A percentile compares a stretch with the other conserved stretches of the same genome.
Evolutionary conservation across 2,888 invertebrate genomes (phyloP).

Genomic region (Julus scandinavius): DNA sequence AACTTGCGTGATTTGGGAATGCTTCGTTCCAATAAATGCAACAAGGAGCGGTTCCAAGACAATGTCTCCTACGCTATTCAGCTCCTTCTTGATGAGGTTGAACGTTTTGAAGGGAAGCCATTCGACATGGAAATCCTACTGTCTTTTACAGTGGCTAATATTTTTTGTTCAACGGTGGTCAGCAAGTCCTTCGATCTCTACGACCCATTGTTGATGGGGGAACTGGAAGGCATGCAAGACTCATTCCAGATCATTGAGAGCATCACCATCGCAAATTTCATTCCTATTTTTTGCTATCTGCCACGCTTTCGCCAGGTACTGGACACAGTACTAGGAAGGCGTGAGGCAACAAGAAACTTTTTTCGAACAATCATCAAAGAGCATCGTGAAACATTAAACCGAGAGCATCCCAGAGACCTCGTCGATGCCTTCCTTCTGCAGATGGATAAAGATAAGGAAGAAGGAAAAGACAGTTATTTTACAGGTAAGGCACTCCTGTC

Average conservation of each 20-base stretch:
- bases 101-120: conserved; percentile 53
- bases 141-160: conserved; percentile 57
- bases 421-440: conserved; percentile 59
- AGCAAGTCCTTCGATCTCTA: conserved; percentile 56
- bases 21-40: conserved; percentile 71
- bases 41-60: conserved; percentile 53
- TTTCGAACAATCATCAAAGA: conserved; percentile 57
- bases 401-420: conserved; percentile 56
- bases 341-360: conserved; percentile 51
- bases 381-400: conserved; percentile 53
- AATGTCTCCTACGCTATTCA: conserved; percentile 55
- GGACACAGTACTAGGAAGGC: conserved; percentile 11
- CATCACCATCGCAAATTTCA: conserved; percentile 53
- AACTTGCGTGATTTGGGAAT: conserved; percentile 80
- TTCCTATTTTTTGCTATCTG: conserved; percentile 53
- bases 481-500: conserved; percentile 55
- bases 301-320: conserved; percentile 48
- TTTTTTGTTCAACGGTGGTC: conserved; percentile 55
- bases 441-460: conserved; percentile 55
- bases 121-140: conserved; percentile 55
- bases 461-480: conserved; percentile 54
- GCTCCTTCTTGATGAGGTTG: conserved; percentile 54
- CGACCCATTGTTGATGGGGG: conserved; percentile 56
- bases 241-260: conserved; percentile 57
- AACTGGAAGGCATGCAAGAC: conserved; percentile 55